These are phyloP conservation scores for Myotis brandtii DNA, from an alignment of 2,113 vertebrate genomes.

Conservation along the genomic window DNA sequence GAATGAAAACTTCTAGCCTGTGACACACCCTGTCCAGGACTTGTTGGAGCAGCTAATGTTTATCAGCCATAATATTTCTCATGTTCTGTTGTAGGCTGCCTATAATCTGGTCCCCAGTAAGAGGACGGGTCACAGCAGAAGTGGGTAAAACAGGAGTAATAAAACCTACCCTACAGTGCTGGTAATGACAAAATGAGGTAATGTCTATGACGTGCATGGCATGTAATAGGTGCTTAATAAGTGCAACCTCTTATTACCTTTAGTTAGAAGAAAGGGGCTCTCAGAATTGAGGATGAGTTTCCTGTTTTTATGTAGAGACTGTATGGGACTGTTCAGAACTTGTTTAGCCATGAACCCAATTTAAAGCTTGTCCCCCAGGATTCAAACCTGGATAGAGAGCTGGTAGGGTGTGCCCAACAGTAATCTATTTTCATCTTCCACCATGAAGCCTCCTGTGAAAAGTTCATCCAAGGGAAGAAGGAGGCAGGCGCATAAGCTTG, in stretches of 20 bases:
- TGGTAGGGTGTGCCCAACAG: background rate
- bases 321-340: background rate
- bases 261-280: constrained; percentile 27
- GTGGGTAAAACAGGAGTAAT: constrained; percentile 25
- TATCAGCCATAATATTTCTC: constrained; percentile 15
- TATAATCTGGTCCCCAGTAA: background rate
- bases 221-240: constrained; percentile 43
- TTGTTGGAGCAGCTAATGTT: constrained; percentile 58
- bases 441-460: background rate
- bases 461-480: background rate
- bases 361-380: background rate
- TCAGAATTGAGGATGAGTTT: background rate
- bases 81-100: constrained; percentile 15
- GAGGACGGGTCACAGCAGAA: constrained; percentile 14
- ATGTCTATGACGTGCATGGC: constrained; percentile 16
- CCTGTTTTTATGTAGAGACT: constrained; percentile 6
- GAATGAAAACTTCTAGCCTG: constrained; percentile 26
- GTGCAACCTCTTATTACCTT: constrained; percentile 53
- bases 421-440: background rate
- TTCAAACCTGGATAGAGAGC: background rate
- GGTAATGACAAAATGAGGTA: constrained; percentile 49
- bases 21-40: constrained; percentile 52
- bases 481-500: background rate
- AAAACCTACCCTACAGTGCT: constrained; percentile 8
- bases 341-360: background rate